Evolutionary conservation across 1,140 invertebrate genomes (phyloP).

Genomic region (Sesamia nonagrioides): DNA sequence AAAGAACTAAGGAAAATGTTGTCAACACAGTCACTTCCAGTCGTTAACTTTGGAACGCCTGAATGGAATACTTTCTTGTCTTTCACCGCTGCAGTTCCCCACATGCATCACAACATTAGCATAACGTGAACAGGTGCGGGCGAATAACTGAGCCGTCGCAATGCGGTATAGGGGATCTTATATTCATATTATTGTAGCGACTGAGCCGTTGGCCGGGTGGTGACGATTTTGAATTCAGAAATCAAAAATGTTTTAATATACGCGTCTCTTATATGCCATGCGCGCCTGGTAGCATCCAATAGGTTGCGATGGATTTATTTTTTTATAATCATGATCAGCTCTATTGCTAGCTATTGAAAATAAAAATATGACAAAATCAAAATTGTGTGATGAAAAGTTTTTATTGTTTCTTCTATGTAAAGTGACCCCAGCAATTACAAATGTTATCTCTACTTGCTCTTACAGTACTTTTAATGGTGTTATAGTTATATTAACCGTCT

Average conservation of each 20-base stretch:
- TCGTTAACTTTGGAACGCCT: constrained; percentile 19
- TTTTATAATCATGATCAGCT: no score
- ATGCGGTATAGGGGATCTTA: constrained; percentile 77
- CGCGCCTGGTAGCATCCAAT: constrained; percentile 6
- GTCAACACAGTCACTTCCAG: constrained; percentile 30
- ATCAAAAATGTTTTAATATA: constrained; percentile 59
- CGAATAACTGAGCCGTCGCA: constrained; percentile 82
- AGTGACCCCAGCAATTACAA: no score
- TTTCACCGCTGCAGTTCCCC: constrained; percentile 56
- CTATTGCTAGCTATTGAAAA: no score
- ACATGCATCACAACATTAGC: constrained; percentile 68
- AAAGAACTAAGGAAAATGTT: constrained; percentile 11
- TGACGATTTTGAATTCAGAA: constrained; percentile 58
- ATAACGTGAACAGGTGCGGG: constrained; percentile 80
- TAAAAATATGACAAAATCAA: no score
- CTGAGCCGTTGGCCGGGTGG: constrained; percentile 56
- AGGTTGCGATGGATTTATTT: not conserved
- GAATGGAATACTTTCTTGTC: constrained; percentile 46
- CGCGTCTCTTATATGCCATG: constrained; percentile 21
- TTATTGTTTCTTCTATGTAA: no score
- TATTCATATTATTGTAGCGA: constrained; percentile 78
- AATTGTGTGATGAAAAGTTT: no score
- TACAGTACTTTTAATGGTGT: no score
- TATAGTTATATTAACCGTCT: no score
- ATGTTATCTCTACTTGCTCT: no score